These are phyloP conservation scores for Dryoscopus gambensis DNA, from an alignment of 2,113 vertebrate genomes.

Conservation along the genomic window DNA sequence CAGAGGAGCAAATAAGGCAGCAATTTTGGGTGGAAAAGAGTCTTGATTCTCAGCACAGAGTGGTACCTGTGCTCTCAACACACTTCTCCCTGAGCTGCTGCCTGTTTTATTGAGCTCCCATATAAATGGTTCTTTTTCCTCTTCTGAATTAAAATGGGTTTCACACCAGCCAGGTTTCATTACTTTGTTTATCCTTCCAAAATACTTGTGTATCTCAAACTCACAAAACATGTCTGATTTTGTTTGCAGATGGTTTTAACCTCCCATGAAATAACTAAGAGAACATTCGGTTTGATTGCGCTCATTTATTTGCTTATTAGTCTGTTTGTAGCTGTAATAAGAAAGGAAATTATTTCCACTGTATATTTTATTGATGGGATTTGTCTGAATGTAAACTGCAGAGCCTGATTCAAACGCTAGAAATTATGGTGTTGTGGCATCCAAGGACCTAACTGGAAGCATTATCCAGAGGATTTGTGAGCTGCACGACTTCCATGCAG, in stretches of 20 bases:
- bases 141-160: not conserved
- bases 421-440: not conserved
- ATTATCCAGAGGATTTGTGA: not conserved
- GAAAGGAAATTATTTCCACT: conserved; percentile 16
- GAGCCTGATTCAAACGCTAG: not conserved
- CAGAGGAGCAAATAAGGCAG: not conserved
- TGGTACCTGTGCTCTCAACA: not conserved
- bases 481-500: not conserved
- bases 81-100: not conserved
- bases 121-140: not conserved
- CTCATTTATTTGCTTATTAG: conserved; percentile 55
- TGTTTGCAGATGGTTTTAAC: not conserved
- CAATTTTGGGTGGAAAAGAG: not conserved
- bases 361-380: conserved; percentile 51
- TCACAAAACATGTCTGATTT: conserved; percentile 10
- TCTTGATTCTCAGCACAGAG: not conserved
- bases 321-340: conserved; percentile 42
- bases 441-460: not conserved
- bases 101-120: not conserved
- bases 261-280: not conserved
- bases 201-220: not conserved
- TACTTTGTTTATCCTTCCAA: conserved; percentile 26
- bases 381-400: not conserved
- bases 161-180: not conserved
- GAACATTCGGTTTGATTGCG: conserved; percentile 13